phyloP scores from a whole-genome alignment of 35 echinoderm and acorn worm genomes.

The Chiridota heheva region DNA sequence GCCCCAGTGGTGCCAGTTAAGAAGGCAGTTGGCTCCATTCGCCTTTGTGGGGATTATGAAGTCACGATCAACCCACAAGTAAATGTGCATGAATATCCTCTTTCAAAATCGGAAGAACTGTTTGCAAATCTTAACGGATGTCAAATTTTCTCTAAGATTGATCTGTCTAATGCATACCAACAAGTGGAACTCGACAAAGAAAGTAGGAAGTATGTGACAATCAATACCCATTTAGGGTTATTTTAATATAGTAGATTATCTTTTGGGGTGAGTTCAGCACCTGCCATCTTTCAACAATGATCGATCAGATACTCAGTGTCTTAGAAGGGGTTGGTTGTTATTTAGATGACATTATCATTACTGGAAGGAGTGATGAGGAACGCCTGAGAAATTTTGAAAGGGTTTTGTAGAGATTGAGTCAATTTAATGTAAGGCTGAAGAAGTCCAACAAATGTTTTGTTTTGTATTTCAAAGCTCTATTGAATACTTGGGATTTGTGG shows the following conservation, averaged over 20 bases:
- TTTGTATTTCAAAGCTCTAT: not conserved
- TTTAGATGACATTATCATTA: slow-evolving; percentile 59
- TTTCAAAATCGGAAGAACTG: not conserved
- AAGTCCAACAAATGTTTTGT: too few relatives aligned
- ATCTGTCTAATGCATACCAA: slow-evolving; percentile 1
- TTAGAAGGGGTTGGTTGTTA: slow-evolving; percentile 16
- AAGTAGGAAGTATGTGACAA: slow-evolving; percentile 8
- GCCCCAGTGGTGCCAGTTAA: slow-evolving; percentile 6
- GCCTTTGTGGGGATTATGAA: slow-evolving; percentile 19
- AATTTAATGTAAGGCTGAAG: slow-evolving; percentile 22
- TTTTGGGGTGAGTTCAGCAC: slow-evolving; percentile 47
- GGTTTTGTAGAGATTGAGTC: slow-evolving; percentile 30
- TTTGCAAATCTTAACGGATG: slow-evolving; percentile 21
- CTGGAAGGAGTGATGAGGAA: slow-evolving; percentile 21
- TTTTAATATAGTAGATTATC: slow-evolving; percentile 25
- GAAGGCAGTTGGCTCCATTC: slow-evolving; percentile 1
- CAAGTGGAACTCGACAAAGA: not conserved
- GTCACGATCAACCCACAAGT: slow-evolving; percentile 18
- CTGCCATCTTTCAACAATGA: slow-evolving; percentile 43
- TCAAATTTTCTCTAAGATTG: not conserved
- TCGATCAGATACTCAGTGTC: slow-evolving; percentile 49
- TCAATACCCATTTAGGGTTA: slow-evolving; percentile 1
- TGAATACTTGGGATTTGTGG: not conserved
- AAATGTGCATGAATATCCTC: slow-evolving; percentile 14
- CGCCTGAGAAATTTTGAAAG: slow-evolving; percentile 28